Evolutionary conservation across 2,113 vertebrate species (phyloP), one percentile per base, ranked within the genome.

Genomic region (Pitta sordida): DNA sequence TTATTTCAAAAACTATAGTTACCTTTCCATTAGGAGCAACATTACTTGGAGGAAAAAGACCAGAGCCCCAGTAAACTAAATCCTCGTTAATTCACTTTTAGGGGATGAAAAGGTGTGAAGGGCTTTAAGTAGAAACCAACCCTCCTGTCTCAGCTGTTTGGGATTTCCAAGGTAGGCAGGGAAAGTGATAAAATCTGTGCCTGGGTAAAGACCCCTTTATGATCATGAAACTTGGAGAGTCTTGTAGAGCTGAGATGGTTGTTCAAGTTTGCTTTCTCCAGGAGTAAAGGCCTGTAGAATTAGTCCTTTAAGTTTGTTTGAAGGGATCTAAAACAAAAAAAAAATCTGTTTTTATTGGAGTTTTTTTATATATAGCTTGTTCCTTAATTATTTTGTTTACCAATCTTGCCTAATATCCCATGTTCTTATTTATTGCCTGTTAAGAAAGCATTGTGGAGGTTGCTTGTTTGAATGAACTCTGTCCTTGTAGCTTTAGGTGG

Each of bases 51-150:
- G 0, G 4, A 26, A 49, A 41, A 41, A 0, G 0, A 7, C 4
- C 8, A 39, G 5, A 30, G 1, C 7, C 7, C 13, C 0, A 4
- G 0, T 0, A 7, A 70, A 0, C 9, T 7, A 1, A 7, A 5
- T 10, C 10, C 5, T 24, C 32, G 0, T 2, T 29, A 36, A 5
- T 5, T 32, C 2, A 24, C 4, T 4, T 12, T 51, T 32, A 43
- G 4, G 2, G 11, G 2, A 1, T 3, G 0, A 36, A 32, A 5
- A 12, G 1, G 6, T 59, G 27, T 75, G 60, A 82, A 76, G 39
- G 15, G 27, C 56, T 82, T 89, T 63, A 74, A 63, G 23, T 51
- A 52, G 69, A 74, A 91, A 55, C 9, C 36, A 48, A 65, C n/a
- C 27, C 55, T 36, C 21, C 32, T 11, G 5, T 18, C 60, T 89